These are phyloP conservation scores for Papilio protenor DNA, from an alignment of 2,888 invertebrate species.

Conservation along the genomic window DNA sequence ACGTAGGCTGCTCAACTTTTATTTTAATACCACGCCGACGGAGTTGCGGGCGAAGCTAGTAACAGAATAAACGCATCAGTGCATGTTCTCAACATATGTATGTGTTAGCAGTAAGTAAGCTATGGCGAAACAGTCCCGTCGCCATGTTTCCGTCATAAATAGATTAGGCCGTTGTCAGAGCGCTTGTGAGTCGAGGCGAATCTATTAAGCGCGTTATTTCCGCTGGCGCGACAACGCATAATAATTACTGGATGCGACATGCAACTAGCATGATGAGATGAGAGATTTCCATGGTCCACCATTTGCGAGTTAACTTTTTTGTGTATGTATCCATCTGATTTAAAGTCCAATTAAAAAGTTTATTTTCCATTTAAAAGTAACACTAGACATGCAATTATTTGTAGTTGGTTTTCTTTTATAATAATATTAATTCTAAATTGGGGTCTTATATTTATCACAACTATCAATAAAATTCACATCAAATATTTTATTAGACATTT, in stretches of 20 bases:
- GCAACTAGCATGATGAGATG: not conserved
- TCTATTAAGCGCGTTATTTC: constrained; percentile 84
- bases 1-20: no score
- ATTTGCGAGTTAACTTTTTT: not conserved
- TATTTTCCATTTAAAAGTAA: no score
- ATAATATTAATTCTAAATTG: no score
- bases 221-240: constrained; percentile 64
- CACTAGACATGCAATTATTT: no score
- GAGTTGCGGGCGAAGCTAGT: not conserved
- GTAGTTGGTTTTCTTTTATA: no score
- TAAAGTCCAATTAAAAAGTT: no score
- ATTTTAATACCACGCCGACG: no score
- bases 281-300: not conserved
- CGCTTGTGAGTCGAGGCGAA: constrained; percentile 79
- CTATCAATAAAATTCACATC: no score
- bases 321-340: no score
- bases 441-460: no score
- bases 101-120: constrained; percentile 36
- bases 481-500: not conserved
- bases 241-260: constrained; percentile 54
- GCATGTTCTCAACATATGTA: not conserved
- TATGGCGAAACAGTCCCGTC: constrained; percentile 44
- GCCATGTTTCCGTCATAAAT: constrained; percentile 79
- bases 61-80: not conserved
- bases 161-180: constrained; percentile 81